A percentile compares a stretch with the other conserved stretches of the same genome.
phyloP scores from a whole-genome alignment of 2,797 vertebrate species.

The Emys orbicularis region DNA sequence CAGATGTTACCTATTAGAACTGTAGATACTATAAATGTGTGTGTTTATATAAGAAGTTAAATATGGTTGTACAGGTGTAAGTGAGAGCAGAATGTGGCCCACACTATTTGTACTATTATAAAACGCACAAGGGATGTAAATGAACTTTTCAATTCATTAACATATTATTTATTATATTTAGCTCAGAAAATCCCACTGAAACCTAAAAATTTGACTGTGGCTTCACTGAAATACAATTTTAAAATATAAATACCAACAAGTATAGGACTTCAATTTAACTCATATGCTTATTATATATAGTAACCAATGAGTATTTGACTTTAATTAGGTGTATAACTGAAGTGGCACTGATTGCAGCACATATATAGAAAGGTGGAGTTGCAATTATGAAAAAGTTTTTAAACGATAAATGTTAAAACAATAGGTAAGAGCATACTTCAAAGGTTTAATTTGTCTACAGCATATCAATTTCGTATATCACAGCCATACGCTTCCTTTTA shows the following conservation, averaged over 20 bases:
- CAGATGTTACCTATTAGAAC: slow-evolving; percentile 7
- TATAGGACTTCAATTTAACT: background rate
- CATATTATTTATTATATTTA: background rate
- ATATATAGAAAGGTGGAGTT: background rate
- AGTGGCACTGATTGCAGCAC: accelerated
- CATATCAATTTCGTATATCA: background rate
- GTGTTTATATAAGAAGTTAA: background rate
- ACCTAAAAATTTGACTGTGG: slow-evolving; percentile 22
- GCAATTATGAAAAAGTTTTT: background rate
- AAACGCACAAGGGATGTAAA: background rate
- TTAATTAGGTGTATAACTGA: background rate
- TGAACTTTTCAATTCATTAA: background rate
- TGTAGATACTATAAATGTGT: slow-evolving; percentile 12
- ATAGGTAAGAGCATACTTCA: background rate
- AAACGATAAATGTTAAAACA: background rate
- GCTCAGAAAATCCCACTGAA: slow-evolving; percentile 7
- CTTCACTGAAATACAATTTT: slow-evolving; percentile 26
- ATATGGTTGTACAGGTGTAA: background rate
- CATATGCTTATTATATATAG: background rate
- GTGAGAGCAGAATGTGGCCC: background rate
- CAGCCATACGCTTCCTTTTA: background rate
- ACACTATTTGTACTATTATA: background rate
- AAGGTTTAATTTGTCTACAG: background rate
- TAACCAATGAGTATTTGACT: background rate
- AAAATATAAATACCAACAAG: background rate